phyloP scores from a whole-genome alignment of 1,140 invertebrate genomes.

The Drosophila cardini region DNA sequence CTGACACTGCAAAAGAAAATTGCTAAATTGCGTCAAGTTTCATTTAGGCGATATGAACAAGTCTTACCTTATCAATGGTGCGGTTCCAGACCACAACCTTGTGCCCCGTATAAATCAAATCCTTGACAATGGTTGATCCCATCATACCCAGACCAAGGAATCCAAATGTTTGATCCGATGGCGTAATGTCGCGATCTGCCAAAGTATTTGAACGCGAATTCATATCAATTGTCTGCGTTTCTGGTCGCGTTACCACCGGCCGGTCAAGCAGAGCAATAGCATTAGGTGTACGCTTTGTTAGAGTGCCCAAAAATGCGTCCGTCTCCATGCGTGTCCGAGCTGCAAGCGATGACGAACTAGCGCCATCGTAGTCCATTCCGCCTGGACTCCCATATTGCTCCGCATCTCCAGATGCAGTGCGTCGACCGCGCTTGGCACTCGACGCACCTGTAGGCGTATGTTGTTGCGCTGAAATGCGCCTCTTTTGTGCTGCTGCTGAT shows the following conservation, averaged over 20 bases:
- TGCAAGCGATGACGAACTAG: conserved; percentile 57
- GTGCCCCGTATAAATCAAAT: conserved; percentile 96
- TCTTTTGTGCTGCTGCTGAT: conserved; percentile 72
- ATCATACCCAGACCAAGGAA: conserved; percentile 98
- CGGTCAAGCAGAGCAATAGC: conserved; percentile 80
- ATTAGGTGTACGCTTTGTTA: conserved; percentile 71
- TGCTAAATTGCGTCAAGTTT: background rate
- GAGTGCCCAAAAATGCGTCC: conserved; percentile 56
- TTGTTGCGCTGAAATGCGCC: conserved; percentile 66
- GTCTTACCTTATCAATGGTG: conserved; percentile 93
- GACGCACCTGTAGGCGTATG: conserved; percentile 57
- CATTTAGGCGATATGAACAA: background rate
- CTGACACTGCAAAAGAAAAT: conserved; percentile 86
- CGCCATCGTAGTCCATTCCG: conserved; percentile 43
- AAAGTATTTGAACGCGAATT: conserved; percentile 91
- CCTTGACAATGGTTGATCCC: conserved; percentile 98
- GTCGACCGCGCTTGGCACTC: conserved; percentile 49
- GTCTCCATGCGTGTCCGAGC: conserved; percentile 56
- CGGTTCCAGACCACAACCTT: conserved; percentile 97
- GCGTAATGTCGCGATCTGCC: conserved; percentile 94
- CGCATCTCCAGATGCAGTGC: conserved; percentile 52
- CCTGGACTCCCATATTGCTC: conserved; percentile 28
- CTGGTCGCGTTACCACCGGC: conserved; percentile 85
- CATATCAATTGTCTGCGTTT: conserved; percentile 91
- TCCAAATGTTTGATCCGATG: conserved; percentile 95